A percentile compares a stretch with the other conserved stretches of the same genome.
phyloP scores from a whole-genome alignment of 2,888 invertebrate genomes.

The Dynastes maya region DNA sequence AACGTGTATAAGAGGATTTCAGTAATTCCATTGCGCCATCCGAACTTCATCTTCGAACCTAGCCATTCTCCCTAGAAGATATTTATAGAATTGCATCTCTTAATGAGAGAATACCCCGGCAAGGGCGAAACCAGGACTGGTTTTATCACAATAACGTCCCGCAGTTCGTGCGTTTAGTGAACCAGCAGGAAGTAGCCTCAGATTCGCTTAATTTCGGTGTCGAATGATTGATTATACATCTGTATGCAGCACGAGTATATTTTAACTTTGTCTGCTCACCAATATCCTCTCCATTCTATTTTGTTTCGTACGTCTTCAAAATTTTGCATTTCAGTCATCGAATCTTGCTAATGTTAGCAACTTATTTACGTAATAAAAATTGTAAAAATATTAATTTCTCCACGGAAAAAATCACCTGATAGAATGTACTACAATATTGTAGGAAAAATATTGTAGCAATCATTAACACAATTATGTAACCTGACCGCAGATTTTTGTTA shows the following conservation, averaged over 20 bases:
- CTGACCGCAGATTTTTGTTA: too few species aligned
- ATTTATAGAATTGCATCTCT: slow-evolving; percentile 62
- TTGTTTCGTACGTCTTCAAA: background rate
- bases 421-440: too few species aligned
- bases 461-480: too few species aligned
- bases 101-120: slow-evolving; percentile 57
- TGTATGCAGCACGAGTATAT: slow-evolving; percentile 43
- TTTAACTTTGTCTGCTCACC: slow-evolving; percentile 22
- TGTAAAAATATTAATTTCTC: too few species aligned
- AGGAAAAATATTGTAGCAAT: too few species aligned
- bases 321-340: too few species aligned
- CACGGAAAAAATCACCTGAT: too few species aligned
- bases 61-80: slow-evolving; percentile 51
- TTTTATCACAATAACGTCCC: slow-evolving; percentile 63
- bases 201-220: slow-evolving; percentile 60
- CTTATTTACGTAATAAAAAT: too few species aligned
- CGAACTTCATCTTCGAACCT: slow-evolving; percentile 53
- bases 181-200: slow-evolving; percentile 64
- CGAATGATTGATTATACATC: slow-evolving; percentile 60
- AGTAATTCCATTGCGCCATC: slow-evolving; percentile 53
- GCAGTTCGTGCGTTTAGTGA: slow-evolving; percentile 63
- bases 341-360: too few species aligned
- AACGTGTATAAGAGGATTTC: slow-evolving; percentile 17
- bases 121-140: slow-evolving; percentile 59
- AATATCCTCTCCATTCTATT: background rate